Evolutionary conservation across 2,113 vertebrate genomes (phyloP).

Genomic region (Microcebus jonahi): DNA sequence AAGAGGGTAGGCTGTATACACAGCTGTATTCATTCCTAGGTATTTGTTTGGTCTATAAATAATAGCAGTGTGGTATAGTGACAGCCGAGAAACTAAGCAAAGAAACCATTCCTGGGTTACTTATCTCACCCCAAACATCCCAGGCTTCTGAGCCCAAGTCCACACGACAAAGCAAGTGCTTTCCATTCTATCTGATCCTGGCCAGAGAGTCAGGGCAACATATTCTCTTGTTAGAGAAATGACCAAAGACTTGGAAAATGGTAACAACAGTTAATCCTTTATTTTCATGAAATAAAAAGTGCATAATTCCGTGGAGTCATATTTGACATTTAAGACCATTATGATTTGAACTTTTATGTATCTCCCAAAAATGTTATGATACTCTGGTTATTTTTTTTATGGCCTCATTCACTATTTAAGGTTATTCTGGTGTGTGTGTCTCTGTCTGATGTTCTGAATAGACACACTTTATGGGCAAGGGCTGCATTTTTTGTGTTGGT

Average conservation of each 20-base stretch:
- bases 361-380: background rate
- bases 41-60: constrained; percentile 47
- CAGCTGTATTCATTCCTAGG: background rate
- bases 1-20: background rate
- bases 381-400: background rate
- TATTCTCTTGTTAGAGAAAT: background rate
- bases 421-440: background rate
- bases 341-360: background rate
- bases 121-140: background rate
- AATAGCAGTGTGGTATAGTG: background rate
- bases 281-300: background rate
- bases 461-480: background rate
- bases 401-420: background rate
- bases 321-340: background rate
- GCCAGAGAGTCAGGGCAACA: background rate
- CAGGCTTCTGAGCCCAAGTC: background rate
- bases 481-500: background rate
- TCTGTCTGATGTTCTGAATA: background rate
- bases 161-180: background rate
- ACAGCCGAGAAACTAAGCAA: background rate
- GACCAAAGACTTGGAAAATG: background rate
- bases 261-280: background rate
- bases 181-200: background rate
- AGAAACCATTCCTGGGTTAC: background rate
- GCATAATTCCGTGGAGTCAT: background rate